These are phyloP conservation scores for Phycodurus eques DNA, from an alignment of 2,113 vertebrate genomes.

Conservation along the genomic window DNA sequence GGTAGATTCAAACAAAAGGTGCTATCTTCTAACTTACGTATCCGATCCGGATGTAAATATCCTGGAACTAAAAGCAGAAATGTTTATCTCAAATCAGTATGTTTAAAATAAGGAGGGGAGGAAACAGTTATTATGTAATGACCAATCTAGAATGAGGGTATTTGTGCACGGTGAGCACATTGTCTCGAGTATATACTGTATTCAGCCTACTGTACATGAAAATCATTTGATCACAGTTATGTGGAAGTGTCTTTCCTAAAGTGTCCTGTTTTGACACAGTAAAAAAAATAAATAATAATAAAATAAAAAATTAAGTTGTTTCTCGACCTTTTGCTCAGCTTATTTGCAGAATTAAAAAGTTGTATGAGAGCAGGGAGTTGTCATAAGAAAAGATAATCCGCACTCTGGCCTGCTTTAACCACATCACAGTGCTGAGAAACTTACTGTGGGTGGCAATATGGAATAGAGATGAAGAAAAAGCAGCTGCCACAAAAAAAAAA, in stretches of 20 bases:
- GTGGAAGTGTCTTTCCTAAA: neutral
- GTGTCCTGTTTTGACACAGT: neutral
- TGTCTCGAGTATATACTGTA: neutral
- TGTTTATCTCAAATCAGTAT: too few relatives aligned
- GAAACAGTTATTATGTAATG: too few relatives aligned
- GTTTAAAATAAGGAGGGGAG: too few relatives aligned
- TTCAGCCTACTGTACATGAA: neutral
- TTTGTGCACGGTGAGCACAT: neutral
- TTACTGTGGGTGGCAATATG: slow-evolving; percentile 18
- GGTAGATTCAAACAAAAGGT: neutral
- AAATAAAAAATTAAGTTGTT: neutral
- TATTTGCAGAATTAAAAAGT: slow-evolving; percentile 14
- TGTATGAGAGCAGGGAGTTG: neutral
- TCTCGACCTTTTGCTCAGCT: neutral
- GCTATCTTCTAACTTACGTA: too few relatives aligned
- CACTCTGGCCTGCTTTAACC: slow-evolving; percentile 1
- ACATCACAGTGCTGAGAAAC: slow-evolving; percentile 10
- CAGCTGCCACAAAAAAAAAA: slow-evolving; percentile 18
- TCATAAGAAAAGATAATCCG: slow-evolving; percentile 7
- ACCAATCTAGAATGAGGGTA: neutral
- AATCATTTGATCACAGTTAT: neutral
- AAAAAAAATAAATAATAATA: neutral
- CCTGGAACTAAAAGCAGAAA: too few relatives aligned
- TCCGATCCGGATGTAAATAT: neutral
- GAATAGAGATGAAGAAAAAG: slow-evolving; percentile 19